Base-by-base conservation (phyloP, 2,113 vertebrate species). In the Forbesichthys agassizii region DNA sequence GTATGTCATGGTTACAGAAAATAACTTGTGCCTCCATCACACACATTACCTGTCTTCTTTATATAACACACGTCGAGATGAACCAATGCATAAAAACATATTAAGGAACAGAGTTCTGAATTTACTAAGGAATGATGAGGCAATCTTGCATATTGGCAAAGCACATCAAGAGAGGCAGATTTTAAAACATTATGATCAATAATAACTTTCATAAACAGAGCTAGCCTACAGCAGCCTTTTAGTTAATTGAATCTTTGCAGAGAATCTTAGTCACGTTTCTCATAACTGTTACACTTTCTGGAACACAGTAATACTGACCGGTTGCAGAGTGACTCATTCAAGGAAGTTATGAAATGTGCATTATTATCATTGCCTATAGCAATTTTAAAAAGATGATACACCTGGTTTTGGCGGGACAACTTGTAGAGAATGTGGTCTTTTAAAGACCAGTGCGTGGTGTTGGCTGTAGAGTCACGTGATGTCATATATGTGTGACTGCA, bases 151-250 rank as follows among this genome's bases (percentile, higher is more conserved):
- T 60, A 68, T 78, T 61, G 73, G 55, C 14, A 69, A 69, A 69
- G 68, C 75, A 86, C 83, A 77, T 53, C 11, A 69, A 58, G 13
- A 52, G 57, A 49, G 75, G 66, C 70, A 71, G 27, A 85, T 86
- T 86, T 85, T 54, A 78, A 80, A 89, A 83, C 67, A 87, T 83
- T 81, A 69, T 87, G 83, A 92, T 92, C 86, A 91, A 92, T 92
- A 91, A 84, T 73, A 81, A 82, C 80, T 84, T 84, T 78, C 65
- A 77, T 66, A 69, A 79, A 83, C 82, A 84, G 63, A 88, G 82
- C 88, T 27, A 27, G 27, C 27, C 27, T 89, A 77, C 64, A 67
- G 71, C 81, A 88, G 88, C 85, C 89, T 91, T 87, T 90, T 88
- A 87, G 80, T 86, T 88, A 86, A 93, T 92, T 88, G 84, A 86